A percentile compares a stretch with the other conserved stretches of the same genome.
These are phyloP conservation scores for Cynopterus brachyotis DNA, from an alignment of 2,113 vertebrate species.

Conservation along the genomic window DNA sequence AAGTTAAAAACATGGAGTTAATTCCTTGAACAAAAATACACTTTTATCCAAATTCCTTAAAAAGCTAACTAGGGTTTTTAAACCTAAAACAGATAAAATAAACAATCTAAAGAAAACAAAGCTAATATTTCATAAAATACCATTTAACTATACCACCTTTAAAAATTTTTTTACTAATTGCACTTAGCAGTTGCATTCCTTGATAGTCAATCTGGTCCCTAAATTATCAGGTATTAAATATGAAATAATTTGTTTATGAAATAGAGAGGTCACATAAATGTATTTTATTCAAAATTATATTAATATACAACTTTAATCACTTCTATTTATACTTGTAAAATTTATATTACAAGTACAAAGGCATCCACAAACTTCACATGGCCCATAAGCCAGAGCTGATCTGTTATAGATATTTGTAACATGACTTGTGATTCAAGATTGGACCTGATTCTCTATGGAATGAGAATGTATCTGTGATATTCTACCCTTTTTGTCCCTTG, in stretches of 20 bases:
- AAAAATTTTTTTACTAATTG: slow-evolving; percentile 31
- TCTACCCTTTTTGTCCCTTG: neutral
- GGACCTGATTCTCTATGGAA: neutral
- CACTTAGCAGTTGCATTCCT: neutral
- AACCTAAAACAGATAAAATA: slow-evolving; percentile 25
- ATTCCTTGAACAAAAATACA: slow-evolving; percentile 37
- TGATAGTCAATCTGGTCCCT: neutral
- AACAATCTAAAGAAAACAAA: neutral
- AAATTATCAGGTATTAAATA: neutral
- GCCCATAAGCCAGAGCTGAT: neutral
- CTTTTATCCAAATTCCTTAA: slow-evolving; percentile 43
- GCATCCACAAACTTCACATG: neutral
- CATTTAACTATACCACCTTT: neutral
- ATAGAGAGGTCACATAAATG: neutral
- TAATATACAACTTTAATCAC: neutral
- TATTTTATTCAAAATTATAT: slow-evolving; percentile 21
- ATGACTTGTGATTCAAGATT: neutral
- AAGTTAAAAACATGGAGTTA: slow-evolving; percentile 33
- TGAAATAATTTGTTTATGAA: slow-evolving; percentile 17
- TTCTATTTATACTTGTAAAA: neutral
- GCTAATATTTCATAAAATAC: neutral
- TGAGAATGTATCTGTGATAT: neutral
- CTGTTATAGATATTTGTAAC: neutral
- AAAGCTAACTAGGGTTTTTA: slow-evolving; percentile 9
- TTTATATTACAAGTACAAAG: neutral